phyloP scores from a whole-genome alignment of 2,113 vertebrate species.

The Cheirogaleus medius region DNA sequence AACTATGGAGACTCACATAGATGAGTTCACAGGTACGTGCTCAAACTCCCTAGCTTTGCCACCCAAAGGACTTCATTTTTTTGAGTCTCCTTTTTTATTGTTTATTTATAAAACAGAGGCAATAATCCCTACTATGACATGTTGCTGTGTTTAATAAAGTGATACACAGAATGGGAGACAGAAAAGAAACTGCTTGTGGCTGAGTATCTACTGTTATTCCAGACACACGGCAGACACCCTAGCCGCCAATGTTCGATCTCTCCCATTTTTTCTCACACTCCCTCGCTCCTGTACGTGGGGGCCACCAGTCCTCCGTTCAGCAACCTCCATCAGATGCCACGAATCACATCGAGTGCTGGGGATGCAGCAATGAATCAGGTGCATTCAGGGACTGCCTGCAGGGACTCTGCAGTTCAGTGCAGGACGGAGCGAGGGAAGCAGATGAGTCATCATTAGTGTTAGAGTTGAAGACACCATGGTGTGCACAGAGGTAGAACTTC shows the following conservation, averaged over 20 bases:
- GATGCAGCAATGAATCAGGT: rapidly evolving
- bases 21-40: not conserved
- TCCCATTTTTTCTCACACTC: not conserved
- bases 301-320: rapidly evolving
- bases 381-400: rapidly evolving
- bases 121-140: not conserved
- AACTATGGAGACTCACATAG: not conserved
- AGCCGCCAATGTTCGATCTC: not conserved
- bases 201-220: not conserved
- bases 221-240: not conserved
- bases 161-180: not conserved
- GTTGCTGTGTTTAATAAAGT: not conserved
- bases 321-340: not conserved
- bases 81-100: not conserved
- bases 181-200: not conserved
- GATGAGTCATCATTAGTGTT: rapidly evolving
- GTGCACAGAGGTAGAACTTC: not conserved
- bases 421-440: not conserved
- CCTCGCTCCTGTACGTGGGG: rapidly evolving
- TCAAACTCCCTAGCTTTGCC: not conserved
- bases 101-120: not conserved
- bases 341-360: rapidly evolving
- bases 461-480: not conserved
- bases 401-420: too few relatives aligned
- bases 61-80: not conserved